phyloP scores from a whole-genome alignment of 2,888 invertebrate genomes.

The Zhuqinia jingwanae region DNA sequence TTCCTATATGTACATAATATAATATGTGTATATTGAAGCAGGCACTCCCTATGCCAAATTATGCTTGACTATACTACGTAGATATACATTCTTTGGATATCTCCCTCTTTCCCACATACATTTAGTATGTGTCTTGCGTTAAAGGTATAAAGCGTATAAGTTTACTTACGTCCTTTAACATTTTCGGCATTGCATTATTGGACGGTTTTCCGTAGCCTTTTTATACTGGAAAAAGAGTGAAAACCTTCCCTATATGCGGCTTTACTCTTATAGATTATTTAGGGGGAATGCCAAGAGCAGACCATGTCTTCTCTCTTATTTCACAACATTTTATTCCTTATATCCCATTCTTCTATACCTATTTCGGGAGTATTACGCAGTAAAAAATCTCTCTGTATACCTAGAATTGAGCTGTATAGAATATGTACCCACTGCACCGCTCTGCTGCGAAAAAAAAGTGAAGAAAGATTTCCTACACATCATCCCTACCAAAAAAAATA shows the following conservation, averaged over 20 bases:
- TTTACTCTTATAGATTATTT: conserved; percentile 35
- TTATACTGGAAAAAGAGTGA: background rate
- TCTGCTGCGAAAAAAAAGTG: too few relatives aligned
- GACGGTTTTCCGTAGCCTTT: background rate
- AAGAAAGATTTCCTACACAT: too few relatives aligned
- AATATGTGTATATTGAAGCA: background rate
- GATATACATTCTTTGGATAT: background rate
- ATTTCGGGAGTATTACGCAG: conserved; percentile 7
- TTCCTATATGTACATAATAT: background rate
- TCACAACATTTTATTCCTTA: background rate
- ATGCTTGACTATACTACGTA: background rate
- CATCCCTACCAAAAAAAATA: too few relatives aligned
- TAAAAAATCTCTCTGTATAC: background rate
- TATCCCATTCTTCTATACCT: background rate
- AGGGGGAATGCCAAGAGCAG: conserved; percentile 9
- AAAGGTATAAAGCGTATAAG: background rate
- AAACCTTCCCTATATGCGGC: background rate
- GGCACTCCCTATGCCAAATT: conserved; percentile 22
- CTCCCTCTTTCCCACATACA: background rate
- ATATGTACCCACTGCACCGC: too few relatives aligned
- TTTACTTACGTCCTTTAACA: background rate
- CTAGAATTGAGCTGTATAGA: background rate
- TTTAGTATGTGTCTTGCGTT: background rate
- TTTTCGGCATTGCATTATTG: background rate
- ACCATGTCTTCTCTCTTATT: conserved; percentile 4